Evolutionary conservation across 2,113 vertebrate genomes (phyloP).

Genomic region (cattle (Bos taurus)): ARS-UCD2.0 NC_037335.1:58858501-58859000

Average conservation of each 20-base stretch:
- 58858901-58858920: background rate
- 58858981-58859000: background rate
- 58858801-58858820: background rate
- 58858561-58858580: slow-evolving; percentile 19
- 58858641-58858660: background rate
- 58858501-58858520: background rate
- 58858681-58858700: background rate
- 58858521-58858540: slow-evolving; percentile 21
- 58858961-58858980: background rate
- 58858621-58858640: background rate
- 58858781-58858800: background rate
- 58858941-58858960: background rate
- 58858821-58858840: background rate
- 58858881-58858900: background rate
- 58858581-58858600: background rate
- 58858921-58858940: background rate
- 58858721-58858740: background rate
- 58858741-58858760: background rate
- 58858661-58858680: background rate
- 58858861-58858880: background rate
- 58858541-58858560: background rate
- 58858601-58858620: slow-evolving; percentile 27
- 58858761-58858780: background rate
- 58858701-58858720: background rate
- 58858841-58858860: background rate